These are phyloP conservation scores for Dromaius novaehollandiae DNA, from an alignment of 2,113 vertebrate species.

Conservation along the genomic window DNA sequence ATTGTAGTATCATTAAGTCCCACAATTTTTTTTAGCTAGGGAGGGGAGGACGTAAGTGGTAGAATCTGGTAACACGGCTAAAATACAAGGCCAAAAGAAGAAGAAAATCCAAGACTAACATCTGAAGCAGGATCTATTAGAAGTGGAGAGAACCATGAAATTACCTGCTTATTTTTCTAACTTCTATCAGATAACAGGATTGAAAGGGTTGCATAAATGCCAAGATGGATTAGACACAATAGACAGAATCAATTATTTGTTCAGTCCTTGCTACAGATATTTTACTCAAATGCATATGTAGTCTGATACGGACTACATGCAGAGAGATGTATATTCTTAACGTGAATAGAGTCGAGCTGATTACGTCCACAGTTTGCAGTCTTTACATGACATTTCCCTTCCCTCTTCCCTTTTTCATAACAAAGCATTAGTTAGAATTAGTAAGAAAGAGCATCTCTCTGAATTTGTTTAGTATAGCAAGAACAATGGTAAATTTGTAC, in stretches of 20 bases:
- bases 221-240: conserved; percentile 62
- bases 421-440: neutral
- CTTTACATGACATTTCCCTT: conserved; percentile 44
- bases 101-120: conserved; percentile 34
- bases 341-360: neutral
- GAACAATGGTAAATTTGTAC: neutral
- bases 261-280: conserved; percentile 2
- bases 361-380: neutral
- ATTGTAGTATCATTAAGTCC: neutral
- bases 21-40: neutral
- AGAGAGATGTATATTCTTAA: conserved; percentile 35
- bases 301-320: conserved; percentile 41
- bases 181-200: conserved; percentile 44
- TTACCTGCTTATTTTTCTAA: conserved; percentile 59
- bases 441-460: neutral
- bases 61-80: conserved; percentile 19
- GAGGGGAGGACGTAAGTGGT: neutral
- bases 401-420: neutral
- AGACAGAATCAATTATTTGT: conserved; percentile 54
- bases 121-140: conserved; percentile 36
- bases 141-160: conserved; percentile 62
- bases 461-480: neutral
- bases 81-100: neutral
- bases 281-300: conserved; percentile 40
- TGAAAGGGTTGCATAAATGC: conserved; percentile 58